Evolutionary conservation across 1,140 invertebrate genomes (phyloP).

Genomic region (Probaryconus sp.): DNA sequence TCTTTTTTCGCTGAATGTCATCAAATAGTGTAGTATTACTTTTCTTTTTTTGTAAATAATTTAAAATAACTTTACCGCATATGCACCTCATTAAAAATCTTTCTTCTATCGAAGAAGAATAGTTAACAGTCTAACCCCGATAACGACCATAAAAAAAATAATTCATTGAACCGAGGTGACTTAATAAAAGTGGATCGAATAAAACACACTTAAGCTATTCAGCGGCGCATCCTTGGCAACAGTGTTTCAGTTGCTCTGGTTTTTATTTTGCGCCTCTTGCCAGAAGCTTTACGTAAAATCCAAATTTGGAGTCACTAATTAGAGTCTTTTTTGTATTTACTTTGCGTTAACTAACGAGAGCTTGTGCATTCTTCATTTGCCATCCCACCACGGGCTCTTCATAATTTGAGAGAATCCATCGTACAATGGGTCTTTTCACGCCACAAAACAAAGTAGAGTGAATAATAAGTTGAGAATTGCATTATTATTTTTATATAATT

Average conservation of each 20-base stretch:
- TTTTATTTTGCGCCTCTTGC: constrained; percentile 28
- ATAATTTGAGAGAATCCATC: constrained; percentile 8
- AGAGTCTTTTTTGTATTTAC: constrained; percentile 36
- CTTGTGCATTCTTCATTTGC: constrained; percentile 30
- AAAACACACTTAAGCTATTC: constrained; percentile 46
- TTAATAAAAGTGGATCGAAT: constrained; percentile 44
- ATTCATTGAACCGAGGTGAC: constrained; percentile 27
- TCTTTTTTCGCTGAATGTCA: too few relatives aligned
- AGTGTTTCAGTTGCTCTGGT: constrained; percentile 37
- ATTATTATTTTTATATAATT: constrained; percentile 5
- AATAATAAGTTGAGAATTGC: constrained; percentile 16
- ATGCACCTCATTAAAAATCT: too few relatives aligned
- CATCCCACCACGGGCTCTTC: neutral
- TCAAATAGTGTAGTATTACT: too few relatives aligned
- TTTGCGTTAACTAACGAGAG: constrained; percentile 23
- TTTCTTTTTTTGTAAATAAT: too few relatives aligned
- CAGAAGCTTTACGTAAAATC: constrained; percentile 40
- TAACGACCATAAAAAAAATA: constrained; percentile 42
- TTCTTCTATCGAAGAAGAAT: too few relatives aligned
- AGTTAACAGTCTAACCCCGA: too few relatives aligned
- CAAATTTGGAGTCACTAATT: constrained; percentile 48
- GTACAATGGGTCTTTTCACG: constrained; percentile 26
- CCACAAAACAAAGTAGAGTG: constrained; percentile 2
- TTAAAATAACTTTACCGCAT: too few relatives aligned
- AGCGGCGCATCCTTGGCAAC: constrained; percentile 7